Base-by-base conservation (phyloP, 2,113 vertebrate species). In the Brachirus orientalis region DNA sequence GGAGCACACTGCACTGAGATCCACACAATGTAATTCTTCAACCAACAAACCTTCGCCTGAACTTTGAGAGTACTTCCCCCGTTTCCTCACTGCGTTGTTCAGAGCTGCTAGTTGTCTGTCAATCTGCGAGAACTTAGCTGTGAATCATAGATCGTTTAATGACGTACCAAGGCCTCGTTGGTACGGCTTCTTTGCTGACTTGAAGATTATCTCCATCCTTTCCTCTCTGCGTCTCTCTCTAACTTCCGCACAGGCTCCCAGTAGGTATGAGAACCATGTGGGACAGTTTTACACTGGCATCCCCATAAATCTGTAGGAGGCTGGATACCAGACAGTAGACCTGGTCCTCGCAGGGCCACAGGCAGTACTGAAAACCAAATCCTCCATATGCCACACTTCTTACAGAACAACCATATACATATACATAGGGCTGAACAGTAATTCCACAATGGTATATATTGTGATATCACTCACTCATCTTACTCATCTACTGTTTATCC, bases 241-340 rank as follows among this genome's bases (percentile, higher is more conserved):
- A 86, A 86, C 82, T 78, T 80, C 72, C 82, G 78, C 82, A 75
- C 82, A 83, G 72, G 54, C 80, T 82, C 83, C 77, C 79, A 77
- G 77, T 56, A 63, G 69, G 80, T 64, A 85, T 51, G 60, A 85
- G 64, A 82, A 66, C 88, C 91, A 93, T 89, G 87, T 93, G 91
- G 90, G 90, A 92, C 88, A 92, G 91, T 86, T 92, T 93, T 93
- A 69, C 84, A 43, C 77, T 88, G 92, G 89, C 90, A 91, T 92
- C 86, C 92, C 83, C 73, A 83, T 91, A 91, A 93, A 91, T 88
- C 90, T 86, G 90, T 79, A 63, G 90, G 88, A 82, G 90, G 75
- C 64, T 86, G 86, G 66, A 86, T 88, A 64, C 77, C 63, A 69
- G 77, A 86, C 73, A 86, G 79, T 41, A 72, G 85, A 75, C 62